Base-by-base conservation (phyloP, 2,113 vertebrate genomes). In the Oreochromis niloticus region DNA sequence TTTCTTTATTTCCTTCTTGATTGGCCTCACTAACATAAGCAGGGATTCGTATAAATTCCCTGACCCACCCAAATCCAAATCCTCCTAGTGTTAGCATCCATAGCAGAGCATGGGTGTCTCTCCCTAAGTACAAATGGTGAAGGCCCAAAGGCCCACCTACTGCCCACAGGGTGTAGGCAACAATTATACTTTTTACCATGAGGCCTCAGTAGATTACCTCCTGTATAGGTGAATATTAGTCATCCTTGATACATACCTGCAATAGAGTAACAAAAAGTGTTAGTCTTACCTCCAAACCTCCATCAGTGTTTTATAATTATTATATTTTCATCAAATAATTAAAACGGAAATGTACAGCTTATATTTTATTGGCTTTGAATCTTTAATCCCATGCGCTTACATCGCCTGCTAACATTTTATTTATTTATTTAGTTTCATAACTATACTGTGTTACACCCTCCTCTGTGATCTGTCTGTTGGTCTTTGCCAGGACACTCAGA, bases 11-110 rank as follows among this genome's bases (percentile, higher is more conserved):
- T 27, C 78, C 66, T 9, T 92, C 88, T 80, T 82, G 87, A 84
- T 97, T 97, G 89, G 97, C 97, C 2, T 96, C 92, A 1, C 89
- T 90, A n/a, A 99, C 98, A 85, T 98, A 98, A 10, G 93, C 89
- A 7, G 97, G 97, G 34, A 99, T 96, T 81, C 97, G 96, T 94
- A 97, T 92, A 85, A 97, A 81, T 16, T 98, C 98, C 94, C 97
- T 95, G 61, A 96, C 93, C 98, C 98, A 99, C 10, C 97, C 98
- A 2, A 97, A 85, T 0, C 97, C 97, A 83, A 98, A 98, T 2
- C 97, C 97, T 0, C 98, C 98, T 68, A 98, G 85, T 2, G 97
- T 98, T 34, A 99, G 89, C 95, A 99, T 97, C 97, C 98, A 98
- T 32, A 99, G 92, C 80, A 98, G 95, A 3, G 97, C 97, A 9